Evolutionary conservation across 1,140 invertebrate species (phyloP).

Genomic region (Marisa cornuarietis): DNA sequence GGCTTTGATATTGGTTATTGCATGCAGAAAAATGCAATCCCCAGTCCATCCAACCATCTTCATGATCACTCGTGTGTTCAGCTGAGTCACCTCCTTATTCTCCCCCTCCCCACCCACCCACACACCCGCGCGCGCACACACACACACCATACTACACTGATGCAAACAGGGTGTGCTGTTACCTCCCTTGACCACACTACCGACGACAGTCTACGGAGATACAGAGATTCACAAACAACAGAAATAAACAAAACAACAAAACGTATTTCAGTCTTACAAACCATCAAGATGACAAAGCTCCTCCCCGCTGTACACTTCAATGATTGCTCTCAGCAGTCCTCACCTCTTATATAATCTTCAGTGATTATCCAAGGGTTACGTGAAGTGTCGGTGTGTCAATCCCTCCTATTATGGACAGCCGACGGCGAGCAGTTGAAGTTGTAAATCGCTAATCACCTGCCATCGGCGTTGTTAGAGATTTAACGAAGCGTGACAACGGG

Average conservation of each 20-base stretch:
- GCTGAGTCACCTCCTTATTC: not conserved
- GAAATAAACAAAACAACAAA: not conserved
- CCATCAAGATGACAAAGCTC: not conserved
- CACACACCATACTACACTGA: not conserved
- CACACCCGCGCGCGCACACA: not conserved
- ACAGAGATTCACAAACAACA: conserved; percentile 4
- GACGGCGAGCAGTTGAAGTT: too few species aligned
- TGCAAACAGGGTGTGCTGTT: not conserved
- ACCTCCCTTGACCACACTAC: too few species aligned
- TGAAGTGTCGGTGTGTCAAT: too few species aligned
- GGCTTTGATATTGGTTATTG: not conserved
- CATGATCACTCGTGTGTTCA: not conserved
- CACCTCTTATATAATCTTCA: too few species aligned
- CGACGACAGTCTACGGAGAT: not conserved
- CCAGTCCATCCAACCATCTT: not conserved
- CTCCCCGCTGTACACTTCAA: not conserved
- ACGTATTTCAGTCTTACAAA: not conserved
- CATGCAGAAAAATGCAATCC: not conserved
- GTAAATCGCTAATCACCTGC: too few species aligned
- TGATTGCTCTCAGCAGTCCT: not conserved
- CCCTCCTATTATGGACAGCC: too few species aligned
- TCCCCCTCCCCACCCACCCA: not conserved
- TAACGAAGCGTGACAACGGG: too few species aligned
- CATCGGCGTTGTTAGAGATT: too few species aligned
- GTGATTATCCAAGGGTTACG: too few species aligned